Percentiles rank a stretch among this genome's conserved stretches.
phyloP scores from a whole-genome alignment of 2,113 vertebrate genomes.

The Danionella cerebrum region DNA sequence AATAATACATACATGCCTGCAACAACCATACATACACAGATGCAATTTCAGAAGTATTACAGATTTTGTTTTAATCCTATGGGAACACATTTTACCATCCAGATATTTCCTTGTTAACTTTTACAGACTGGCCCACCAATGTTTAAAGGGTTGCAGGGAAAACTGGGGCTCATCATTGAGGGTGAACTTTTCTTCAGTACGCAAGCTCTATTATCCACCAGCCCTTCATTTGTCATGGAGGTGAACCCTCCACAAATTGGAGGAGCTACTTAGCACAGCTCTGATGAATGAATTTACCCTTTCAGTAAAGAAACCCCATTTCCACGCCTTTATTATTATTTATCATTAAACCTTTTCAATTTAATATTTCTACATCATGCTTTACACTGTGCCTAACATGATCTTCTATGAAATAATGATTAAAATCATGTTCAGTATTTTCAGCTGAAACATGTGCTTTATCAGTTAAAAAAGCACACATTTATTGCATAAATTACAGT shows the following conservation, averaged over 20 bases:
- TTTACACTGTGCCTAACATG: not conserved
- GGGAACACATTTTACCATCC: too few relatives aligned
- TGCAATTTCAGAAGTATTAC: too few relatives aligned
- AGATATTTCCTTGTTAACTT: too few relatives aligned
- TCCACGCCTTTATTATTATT: slow-evolving; percentile 30
- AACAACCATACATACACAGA: too few relatives aligned
- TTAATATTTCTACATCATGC: slow-evolving; percentile 23
- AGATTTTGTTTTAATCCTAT: too few relatives aligned
- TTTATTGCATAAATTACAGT: too few relatives aligned
- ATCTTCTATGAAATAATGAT: too few relatives aligned
- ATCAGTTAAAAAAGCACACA: too few relatives aligned
- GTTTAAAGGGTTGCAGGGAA: not conserved
- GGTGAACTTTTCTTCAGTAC: not conserved
- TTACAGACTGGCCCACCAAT: not conserved
- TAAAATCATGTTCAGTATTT: too few relatives aligned
- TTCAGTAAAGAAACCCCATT: slow-evolving; percentile 34
- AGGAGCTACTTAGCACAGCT: slow-evolving; percentile 16
- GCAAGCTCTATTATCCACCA: slow-evolving; percentile 12
- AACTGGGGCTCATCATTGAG: not conserved
- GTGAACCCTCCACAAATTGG: slow-evolving; percentile 14
- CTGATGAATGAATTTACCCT: slow-evolving; percentile 41
- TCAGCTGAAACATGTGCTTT: too few relatives aligned
- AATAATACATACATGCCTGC: too few relatives aligned
- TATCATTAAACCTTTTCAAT: slow-evolving; percentile 24
- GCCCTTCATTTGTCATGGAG: slow-evolving; percentile 32